phyloP scores from a whole-genome alignment of 30 jellyfish, hydroid and myxozoan genomes.

The Pelagia noctiluca region DNA sequence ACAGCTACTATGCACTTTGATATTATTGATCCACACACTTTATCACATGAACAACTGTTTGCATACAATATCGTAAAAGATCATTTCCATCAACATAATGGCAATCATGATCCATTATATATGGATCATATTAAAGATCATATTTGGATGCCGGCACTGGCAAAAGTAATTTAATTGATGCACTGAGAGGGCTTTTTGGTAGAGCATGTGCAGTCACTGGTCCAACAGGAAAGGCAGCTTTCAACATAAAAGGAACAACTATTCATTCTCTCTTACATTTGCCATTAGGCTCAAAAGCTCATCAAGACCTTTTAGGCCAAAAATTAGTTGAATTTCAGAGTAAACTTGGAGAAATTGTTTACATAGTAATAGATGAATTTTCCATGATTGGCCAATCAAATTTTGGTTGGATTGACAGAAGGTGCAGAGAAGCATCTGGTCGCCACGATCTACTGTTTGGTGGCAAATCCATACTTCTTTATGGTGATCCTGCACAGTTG shows the following conservation, averaged over 20 bases:
- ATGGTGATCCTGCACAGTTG: constrained; percentile 37
- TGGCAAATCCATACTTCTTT: constrained; percentile 4
- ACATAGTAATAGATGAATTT: constrained; percentile 20
- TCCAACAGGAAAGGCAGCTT: constrained; percentile 3
- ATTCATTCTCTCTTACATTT: constrained; percentile 7
- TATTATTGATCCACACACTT: background rate
- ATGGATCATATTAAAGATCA: too few species aligned
- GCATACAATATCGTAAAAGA: constrained; percentile 13
- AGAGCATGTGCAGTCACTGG: background rate
- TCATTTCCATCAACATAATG: constrained; percentile 7
- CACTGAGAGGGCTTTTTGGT: background rate
- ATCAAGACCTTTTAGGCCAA: background rate
- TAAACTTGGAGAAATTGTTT: background rate
- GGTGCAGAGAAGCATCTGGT: background rate
- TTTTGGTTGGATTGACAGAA: background rate
- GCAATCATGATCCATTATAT: constrained; percentile 9
- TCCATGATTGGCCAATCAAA: background rate
- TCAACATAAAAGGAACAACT: background rate
- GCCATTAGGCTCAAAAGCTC: constrained; percentile 6
- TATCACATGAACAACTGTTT: background rate
- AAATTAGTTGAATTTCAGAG: background rate
- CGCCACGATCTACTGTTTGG: constrained; percentile 6
- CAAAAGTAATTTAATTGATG: background rate
- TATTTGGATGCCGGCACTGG: constrained; percentile 32
- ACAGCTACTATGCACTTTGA: background rate